A percentile compares a stretch with the other conserved stretches of the same genome.
These are phyloP conservation scores for Misgurnus anguillicaudatus DNA, from an alignment of 2,113 vertebrate species.

Conservation along the genomic window DNA sequence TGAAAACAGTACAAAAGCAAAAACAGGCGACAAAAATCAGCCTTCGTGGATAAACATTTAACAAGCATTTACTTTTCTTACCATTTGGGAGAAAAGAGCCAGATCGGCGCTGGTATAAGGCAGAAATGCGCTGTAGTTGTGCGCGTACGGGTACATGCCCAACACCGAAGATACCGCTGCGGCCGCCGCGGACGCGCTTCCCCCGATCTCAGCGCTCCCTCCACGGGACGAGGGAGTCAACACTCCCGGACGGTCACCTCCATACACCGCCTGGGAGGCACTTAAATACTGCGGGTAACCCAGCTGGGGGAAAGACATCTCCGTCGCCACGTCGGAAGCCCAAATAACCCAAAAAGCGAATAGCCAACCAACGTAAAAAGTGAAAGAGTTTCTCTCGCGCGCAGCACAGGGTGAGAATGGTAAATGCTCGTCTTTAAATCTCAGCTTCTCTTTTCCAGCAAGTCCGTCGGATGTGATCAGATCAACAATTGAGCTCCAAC, in stretches of 20 bases:
- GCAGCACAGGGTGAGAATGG: conserved; percentile 10
- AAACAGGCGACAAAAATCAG: neutral
- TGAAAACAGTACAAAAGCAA: neutral
- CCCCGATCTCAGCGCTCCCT: conserved; percentile 82
- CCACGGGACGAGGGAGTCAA: conserved; percentile 84
- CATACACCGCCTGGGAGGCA: conserved; percentile 90
- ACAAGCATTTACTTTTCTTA: conserved; percentile 68
- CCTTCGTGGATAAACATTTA: neutral
- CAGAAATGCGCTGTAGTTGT: conserved; percentile 95
- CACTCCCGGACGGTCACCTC: conserved; percentile 85
- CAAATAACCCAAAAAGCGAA: conserved; percentile 59
- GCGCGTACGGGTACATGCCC: conserved; percentile 93
- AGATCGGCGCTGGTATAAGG: conserved; percentile 93
- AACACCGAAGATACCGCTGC: conserved; percentile 88
- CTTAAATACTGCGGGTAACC: conserved; percentile 94
- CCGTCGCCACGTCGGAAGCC: conserved; percentile 66
- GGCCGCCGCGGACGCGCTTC: conserved; percentile 80
- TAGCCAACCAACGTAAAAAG: conserved; percentile 33
- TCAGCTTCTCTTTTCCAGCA: conserved; percentile 74
- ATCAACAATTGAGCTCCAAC: conserved; percentile 96
- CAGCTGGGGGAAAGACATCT: conserved; percentile 96
- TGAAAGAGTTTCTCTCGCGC: conserved; percentile 34
- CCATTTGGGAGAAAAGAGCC: conserved; percentile 97
- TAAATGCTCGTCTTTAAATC: conserved; percentile 61
- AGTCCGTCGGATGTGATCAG: conserved; percentile 96